These are phyloP conservation scores for Cichlasoma orientale DNA, from an alignment of 2,797 vertebrate genomes.

Conservation along the genomic window DNA sequence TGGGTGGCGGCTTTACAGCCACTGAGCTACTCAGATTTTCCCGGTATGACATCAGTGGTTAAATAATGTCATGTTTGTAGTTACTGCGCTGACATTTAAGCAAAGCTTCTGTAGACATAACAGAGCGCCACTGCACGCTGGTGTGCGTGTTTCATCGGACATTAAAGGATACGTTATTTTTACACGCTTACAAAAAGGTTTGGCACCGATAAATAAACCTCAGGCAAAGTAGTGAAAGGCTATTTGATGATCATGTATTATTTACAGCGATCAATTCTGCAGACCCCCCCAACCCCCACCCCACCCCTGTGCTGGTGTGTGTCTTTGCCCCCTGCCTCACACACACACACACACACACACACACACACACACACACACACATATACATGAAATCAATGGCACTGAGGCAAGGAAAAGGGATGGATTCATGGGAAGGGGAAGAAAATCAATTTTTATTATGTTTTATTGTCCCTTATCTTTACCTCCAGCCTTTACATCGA, in stretches of 20 bases:
- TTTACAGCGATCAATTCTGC: slow-evolving; percentile 69
- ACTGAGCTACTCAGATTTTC: slow-evolving; percentile 10
- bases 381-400: slow-evolving; percentile 55
- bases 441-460: slow-evolving; percentile 72
- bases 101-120: not conserved
- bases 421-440: slow-evolving; percentile 13
- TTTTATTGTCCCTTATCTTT: slow-evolving; percentile 47
- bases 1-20: slow-evolving; percentile 9
- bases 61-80: not conserved
- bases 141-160: not conserved
- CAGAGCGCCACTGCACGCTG: not conserved
- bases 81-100: not conserved
- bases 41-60: slow-evolving; percentile 20
- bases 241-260: slow-evolving; percentile 72
- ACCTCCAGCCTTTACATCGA: not conserved
- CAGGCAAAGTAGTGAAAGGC: slow-evolving; percentile 28
- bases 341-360: not conserved
- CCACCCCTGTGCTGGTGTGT: slow-evolving; percentile 11
- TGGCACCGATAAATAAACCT: not conserved
- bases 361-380: slow-evolving; percentile 8
- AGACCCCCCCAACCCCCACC: slow-evolving; percentile 18
- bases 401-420: slow-evolving; percentile 23
- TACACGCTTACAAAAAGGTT: not conserved
- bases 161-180: not conserved
- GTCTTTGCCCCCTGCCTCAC: not conserved